Evolutionary conservation across 2,888 invertebrate species (phyloP).

Genomic region (Agriopis leucophaearia): DNA sequence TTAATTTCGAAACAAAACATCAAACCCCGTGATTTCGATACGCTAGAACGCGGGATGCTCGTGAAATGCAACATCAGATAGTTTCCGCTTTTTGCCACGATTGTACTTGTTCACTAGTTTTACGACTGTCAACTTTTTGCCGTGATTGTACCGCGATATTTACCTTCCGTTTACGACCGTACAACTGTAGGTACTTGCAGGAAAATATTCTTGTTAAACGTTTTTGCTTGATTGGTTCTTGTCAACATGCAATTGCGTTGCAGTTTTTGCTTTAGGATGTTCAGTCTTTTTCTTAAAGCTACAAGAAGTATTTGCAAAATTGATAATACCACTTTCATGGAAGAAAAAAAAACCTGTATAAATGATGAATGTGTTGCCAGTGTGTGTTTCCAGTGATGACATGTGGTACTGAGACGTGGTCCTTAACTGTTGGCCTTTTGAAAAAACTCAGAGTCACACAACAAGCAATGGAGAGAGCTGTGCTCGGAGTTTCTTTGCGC

Average conservation of each 20-base stretch:
- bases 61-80: slow-evolving; percentile 76
- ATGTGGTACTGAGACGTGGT: too few relatives aligned
- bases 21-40: slow-evolving; percentile 48
- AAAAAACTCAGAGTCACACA: too few relatives aligned
- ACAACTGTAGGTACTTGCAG: slow-evolving; percentile 12
- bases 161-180: slow-evolving; percentile 46
- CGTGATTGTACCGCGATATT: slow-evolving; percentile 50
- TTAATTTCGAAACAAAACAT: slow-evolving; percentile 36
- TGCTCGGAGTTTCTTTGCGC: too few relatives aligned
- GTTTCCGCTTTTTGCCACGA: slow-evolving; percentile 42
- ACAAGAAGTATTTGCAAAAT: background rate
- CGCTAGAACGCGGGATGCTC: slow-evolving; percentile 56
- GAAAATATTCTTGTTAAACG: slow-evolving; percentile 18
- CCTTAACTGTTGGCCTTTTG: too few relatives aligned
- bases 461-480: too few relatives aligned
- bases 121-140: slow-evolving; percentile 58
- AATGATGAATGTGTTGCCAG: too few relatives aligned
- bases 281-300: background rate
- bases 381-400: too few relatives aligned
- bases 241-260: slow-evolving; percentile 3
- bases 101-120: slow-evolving; percentile 43
- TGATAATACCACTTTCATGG: background rate
- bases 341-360: too few relatives aligned
- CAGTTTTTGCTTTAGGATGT: slow-evolving; percentile 6
- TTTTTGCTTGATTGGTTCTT: slow-evolving; percentile 13